A percentile compares a stretch with the other conserved stretches of the same genome.
These are phyloP conservation scores for Myiothlypis chrysogaster DNA, from an alignment of 2,797 vertebrate genomes.

Conservation along the genomic window DNA sequence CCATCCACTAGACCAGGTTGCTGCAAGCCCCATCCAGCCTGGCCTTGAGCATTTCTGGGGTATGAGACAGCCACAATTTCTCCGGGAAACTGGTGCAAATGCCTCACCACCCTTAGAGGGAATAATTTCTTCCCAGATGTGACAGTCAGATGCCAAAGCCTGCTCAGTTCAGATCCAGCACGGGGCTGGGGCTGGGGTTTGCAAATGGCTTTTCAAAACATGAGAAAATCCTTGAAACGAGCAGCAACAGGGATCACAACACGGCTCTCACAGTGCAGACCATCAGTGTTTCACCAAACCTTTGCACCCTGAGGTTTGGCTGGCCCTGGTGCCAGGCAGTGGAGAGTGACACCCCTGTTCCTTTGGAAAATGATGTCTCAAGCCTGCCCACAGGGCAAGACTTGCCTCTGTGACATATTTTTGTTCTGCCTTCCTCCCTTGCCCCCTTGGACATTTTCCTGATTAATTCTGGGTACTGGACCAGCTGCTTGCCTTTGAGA, in stretches of 20 bases:
- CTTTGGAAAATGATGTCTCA: fast-evolving
- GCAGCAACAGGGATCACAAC: no score
- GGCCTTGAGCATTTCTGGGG: background rate
- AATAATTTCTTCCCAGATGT: background rate
- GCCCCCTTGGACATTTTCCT: background rate
- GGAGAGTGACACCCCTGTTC: fast-evolving
- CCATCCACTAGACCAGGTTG: background rate
- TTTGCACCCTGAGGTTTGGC: no score
- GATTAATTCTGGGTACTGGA: conserved; percentile 11
- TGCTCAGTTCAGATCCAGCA: background rate
- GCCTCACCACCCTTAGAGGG: background rate
- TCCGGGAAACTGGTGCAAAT: background rate
- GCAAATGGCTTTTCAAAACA: background rate
- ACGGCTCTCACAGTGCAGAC: fast-evolving
- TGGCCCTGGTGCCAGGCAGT: fast-evolving
- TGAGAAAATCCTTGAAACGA: background rate
- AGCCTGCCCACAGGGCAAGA: background rate
- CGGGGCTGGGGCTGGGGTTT: background rate
- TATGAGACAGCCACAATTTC: background rate
- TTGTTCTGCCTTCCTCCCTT: background rate
- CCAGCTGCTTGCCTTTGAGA: fast-evolving
- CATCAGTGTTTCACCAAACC: background rate
- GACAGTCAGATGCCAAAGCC: background rate
- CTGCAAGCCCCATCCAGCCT: background rate
- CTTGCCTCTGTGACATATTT: background rate